phyloP scores from a whole-genome alignment of 2,888 invertebrate genomes.

The Crossocerus cetratus region DNA sequence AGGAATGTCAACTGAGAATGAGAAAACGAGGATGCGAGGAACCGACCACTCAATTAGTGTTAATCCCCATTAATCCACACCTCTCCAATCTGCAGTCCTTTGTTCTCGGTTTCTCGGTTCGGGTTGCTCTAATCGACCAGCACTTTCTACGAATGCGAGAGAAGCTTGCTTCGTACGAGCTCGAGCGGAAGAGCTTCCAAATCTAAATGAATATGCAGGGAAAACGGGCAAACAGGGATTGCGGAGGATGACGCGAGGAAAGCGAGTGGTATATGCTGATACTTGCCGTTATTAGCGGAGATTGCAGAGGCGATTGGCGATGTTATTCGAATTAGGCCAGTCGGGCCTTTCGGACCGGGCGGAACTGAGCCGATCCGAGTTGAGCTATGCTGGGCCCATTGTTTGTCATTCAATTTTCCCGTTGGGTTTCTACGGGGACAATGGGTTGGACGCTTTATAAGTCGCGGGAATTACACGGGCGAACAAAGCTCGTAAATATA shows the following conservation, averaged over 20 bases:
- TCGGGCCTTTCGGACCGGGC: no score
- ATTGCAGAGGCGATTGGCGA: no score
- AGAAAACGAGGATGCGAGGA: no score
- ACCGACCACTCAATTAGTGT: conserved; percentile 70
- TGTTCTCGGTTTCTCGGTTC: conserved; percentile 58
- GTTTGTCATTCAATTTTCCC: conserved; percentile 67
- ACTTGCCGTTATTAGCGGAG: no score
- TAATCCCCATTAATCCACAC: conserved; percentile 70
- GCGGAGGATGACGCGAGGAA: background rate
- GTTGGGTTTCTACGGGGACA: conserved; percentile 55
- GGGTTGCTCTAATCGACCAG: conserved; percentile 19
- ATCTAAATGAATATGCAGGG: no score
- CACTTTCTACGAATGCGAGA: conserved; percentile 18
- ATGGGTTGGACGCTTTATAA: conserved; percentile 53
- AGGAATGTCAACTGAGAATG: no score
- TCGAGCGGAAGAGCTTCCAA: conserved; percentile 7
- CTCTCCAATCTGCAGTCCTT: conserved; percentile 72
- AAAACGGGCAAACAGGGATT: background rate
- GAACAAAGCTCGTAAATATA: conserved; percentile 66
- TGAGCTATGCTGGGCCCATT: conserved; percentile 55
- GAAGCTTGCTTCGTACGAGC: background rate
- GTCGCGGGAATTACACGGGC: conserved; percentile 59
- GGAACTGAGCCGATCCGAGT: background rate
- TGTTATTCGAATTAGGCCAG: no score
- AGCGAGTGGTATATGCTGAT: background rate